A percentile compares a stretch with the other conserved stretches of the same genome.
phyloP scores from a whole-genome alignment of 2,797 vertebrate genomes.

The Sarcoramphus papa region DNA sequence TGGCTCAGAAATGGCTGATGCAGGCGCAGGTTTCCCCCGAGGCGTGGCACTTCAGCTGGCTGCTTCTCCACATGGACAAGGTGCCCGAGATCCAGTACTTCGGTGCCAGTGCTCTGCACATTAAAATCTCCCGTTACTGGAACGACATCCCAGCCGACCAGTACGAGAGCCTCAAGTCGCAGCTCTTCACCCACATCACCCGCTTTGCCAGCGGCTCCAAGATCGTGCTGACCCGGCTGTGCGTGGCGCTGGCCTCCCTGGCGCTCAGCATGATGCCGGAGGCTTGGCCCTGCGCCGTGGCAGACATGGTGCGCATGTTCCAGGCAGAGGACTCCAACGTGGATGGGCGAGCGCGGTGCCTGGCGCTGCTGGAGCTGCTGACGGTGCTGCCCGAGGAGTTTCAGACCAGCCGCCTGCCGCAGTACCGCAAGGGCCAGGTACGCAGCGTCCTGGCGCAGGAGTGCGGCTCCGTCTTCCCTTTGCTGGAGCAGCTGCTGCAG shows the following conservation, averaged over 20 bases:
- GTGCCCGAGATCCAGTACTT: constrained; percentile 99
- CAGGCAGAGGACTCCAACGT: constrained; percentile 92
- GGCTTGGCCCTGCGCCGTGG: constrained; percentile 92
- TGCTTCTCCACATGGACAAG: constrained; percentile 91
- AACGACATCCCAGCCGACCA: constrained; percentile 95
- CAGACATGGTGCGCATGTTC: constrained; percentile 97
- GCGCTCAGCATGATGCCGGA: constrained; percentile 99
- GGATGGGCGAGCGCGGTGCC: constrained; percentile 91
- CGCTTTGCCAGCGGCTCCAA: constrained; percentile 94
- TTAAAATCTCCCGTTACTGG: constrained; percentile 99
- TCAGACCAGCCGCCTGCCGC: constrained; percentile 95
- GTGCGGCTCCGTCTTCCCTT: constrained; percentile 89
- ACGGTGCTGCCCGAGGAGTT: constrained; percentile 98
- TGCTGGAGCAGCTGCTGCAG: constrained; percentile 92
- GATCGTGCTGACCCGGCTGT: constrained; percentile 96
- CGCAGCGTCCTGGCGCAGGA: constrained; percentile 89
- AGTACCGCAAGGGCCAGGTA: constrained; percentile 94
- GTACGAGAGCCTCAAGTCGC: constrained; percentile 93
- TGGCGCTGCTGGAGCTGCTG: constrained; percentile 93
- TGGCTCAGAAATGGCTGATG: constrained; percentile 99
- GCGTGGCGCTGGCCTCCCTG: constrained; percentile 93
- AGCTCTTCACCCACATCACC: constrained; percentile 96
- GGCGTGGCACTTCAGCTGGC: constrained; percentile 99
- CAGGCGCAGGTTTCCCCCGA: constrained; percentile 98
- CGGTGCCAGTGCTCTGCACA: constrained; percentile 95